Evolutionary conservation across 2,888 invertebrate species (phyloP).

Genomic region (Acleris literana): DNA sequence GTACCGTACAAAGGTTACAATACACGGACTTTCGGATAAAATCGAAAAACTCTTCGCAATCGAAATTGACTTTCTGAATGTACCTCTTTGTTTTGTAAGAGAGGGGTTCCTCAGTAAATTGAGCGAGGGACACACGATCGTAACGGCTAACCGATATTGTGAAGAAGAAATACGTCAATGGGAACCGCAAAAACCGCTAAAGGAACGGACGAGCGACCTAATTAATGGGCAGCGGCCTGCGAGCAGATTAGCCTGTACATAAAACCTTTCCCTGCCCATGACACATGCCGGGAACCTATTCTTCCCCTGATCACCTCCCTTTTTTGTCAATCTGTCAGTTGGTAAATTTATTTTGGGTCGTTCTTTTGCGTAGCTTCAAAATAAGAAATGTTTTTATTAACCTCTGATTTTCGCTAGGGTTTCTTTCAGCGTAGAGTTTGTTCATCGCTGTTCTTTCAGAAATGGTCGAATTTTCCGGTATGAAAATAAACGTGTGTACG

Average conservation of each 20-base stretch:
- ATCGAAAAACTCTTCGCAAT: conserved; percentile 7
- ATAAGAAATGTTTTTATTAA: too few relatives aligned
- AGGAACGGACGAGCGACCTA: conserved; percentile 64
- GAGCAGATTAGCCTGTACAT: conserved; percentile 66
- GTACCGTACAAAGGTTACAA: not conserved
- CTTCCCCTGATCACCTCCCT: conserved; percentile 4
- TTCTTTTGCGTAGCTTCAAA: too few relatives aligned
- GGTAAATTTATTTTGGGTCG: too few relatives aligned
- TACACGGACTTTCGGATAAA: too few relatives aligned
- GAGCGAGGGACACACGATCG: conserved; percentile 36
- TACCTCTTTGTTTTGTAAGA: conserved; percentile 30
- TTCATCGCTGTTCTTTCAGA: too few relatives aligned
- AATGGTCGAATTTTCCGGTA: too few relatives aligned
- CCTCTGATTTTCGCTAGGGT: too few relatives aligned
- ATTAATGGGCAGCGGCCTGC: conserved; percentile 66
- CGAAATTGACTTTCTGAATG: conserved; percentile 18
- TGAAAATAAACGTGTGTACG: too few relatives aligned
- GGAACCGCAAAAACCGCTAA: conserved; percentile 68
- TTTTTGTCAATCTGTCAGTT: conserved; percentile 45
- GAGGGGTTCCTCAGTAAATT: conserved; percentile 26
- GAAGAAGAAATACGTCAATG: conserved; percentile 66
- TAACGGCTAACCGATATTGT: conserved; percentile 38
- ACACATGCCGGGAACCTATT: conserved; percentile 54
- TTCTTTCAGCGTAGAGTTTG: too few relatives aligned
- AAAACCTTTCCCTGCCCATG: conserved; percentile 71